A percentile compares a stretch with the other conserved stretches of the same genome.
Evolutionary conservation across 2,113 vertebrate genomes (phyloP).

Genomic region (Columbina picui): DNA sequence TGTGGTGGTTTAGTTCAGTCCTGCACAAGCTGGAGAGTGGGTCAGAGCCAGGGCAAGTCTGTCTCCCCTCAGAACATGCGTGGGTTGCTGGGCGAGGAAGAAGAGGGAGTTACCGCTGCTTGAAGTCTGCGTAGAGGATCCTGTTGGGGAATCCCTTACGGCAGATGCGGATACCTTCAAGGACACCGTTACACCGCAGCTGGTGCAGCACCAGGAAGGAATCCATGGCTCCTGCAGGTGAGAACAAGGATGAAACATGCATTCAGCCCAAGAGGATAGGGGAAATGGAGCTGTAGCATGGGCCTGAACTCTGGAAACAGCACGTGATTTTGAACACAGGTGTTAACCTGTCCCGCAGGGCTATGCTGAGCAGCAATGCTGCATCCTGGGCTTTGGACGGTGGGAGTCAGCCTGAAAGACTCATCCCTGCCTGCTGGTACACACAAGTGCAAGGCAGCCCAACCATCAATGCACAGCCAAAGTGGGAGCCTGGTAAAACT

Average conservation of each 20-base stretch:
- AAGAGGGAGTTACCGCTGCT: constrained; percentile 83
- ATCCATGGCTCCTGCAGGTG: constrained; percentile 85
- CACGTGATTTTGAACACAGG: fast-evolving
- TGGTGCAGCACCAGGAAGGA: constrained; percentile 91
- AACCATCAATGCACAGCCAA: not conserved
- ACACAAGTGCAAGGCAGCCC: not conserved
- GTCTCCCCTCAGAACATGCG: fast-evolving
- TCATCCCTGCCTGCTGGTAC: fast-evolving
- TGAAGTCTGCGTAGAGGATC: constrained; percentile 92
- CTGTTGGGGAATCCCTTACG: constrained; percentile 94
- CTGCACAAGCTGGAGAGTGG: not conserved
- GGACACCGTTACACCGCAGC: constrained; percentile 90
- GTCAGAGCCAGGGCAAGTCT: not conserved
- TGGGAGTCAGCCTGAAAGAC: not conserved
- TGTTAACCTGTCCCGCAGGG: not conserved
- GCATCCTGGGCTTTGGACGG: not conserved
- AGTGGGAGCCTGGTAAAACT: not conserved
- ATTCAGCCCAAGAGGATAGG: not conserved
- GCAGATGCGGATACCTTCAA: constrained; percentile 93
- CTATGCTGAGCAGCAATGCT: not conserved
- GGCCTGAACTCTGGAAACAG: not conserved
- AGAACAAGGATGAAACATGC: not conserved
- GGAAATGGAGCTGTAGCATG: not conserved
- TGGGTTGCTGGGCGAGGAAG: not conserved
- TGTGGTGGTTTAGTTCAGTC: not conserved